Conservation (phyloP, 2,888 invertebrate species). For the Leptopilina drosophilae region DNA sequence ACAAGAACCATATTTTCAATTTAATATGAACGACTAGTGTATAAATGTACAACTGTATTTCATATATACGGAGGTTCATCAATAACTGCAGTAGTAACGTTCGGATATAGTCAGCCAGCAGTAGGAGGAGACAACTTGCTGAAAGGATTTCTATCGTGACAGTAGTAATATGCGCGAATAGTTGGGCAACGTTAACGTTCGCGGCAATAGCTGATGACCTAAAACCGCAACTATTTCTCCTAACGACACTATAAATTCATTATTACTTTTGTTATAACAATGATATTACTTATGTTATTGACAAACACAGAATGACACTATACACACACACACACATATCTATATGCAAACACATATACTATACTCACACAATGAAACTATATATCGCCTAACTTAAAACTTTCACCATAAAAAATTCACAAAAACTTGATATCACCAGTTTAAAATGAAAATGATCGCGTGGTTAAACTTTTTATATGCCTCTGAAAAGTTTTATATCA, state of each 20-base stretch:
- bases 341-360: background rate
- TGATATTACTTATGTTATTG: constrained; percentile 15
- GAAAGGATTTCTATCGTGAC: constrained; percentile 3
- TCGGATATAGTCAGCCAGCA: background rate
- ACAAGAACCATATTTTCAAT: no score
- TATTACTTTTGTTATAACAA: constrained; percentile 12
- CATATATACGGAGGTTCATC: background rate
- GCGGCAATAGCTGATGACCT: background rate
- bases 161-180: constrained; percentile 14
- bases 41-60: background rate
- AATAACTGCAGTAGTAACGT: constrained; percentile 3
- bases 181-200: background rate
- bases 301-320: background rate
- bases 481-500: background rate
- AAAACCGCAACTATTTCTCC: background rate
- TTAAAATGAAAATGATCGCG: constrained; percentile 1
- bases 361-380: no score
- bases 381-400: no score
- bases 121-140: background rate
- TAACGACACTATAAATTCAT: constrained; percentile 6
- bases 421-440: no score
- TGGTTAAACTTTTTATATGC: constrained; percentile 8
- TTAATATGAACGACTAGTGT: background rate
- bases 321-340: no score
- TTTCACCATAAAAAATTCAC: no score